phyloP scores from a whole-genome alignment of 2,113 vertebrate species.

The Canis aureus region DNA sequence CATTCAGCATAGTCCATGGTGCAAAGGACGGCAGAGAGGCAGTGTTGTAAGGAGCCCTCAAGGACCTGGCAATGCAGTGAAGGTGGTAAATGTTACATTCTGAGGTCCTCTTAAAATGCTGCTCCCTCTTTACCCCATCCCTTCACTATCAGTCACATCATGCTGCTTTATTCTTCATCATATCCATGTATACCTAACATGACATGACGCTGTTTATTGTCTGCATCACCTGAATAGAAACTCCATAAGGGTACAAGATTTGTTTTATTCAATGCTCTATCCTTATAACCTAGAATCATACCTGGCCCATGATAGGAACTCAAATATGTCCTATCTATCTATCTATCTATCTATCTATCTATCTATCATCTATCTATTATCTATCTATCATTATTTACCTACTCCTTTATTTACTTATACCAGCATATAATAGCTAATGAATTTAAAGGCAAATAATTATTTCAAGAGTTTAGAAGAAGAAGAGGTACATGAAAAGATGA shows the following conservation, averaged over 20 bases:
- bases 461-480: slow-evolving; percentile 39
- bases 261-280: background rate
- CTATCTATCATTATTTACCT: background rate
- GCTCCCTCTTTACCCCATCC: no score
- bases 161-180: background rate
- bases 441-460: slow-evolving; percentile 32
- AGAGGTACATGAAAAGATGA: background rate
- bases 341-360: background rate
- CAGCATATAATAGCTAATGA: background rate
- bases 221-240: background rate
- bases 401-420: background rate
- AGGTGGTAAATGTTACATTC: background rate
- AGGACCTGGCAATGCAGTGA: no score
- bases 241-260: accelerated
- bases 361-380: background rate
- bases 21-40: background rate
- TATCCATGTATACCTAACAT: background rate
- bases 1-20: background rate
- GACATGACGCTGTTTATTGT: background rate
- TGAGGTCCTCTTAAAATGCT: background rate
- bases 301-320: background rate
- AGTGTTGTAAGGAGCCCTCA: no score
- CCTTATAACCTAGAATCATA: background rate
- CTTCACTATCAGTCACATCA: background rate
- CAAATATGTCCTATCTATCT: background rate